phyloP scores from a whole-genome alignment of 2,797 vertebrate genomes.

The Anguilla pacifica region DNA sequence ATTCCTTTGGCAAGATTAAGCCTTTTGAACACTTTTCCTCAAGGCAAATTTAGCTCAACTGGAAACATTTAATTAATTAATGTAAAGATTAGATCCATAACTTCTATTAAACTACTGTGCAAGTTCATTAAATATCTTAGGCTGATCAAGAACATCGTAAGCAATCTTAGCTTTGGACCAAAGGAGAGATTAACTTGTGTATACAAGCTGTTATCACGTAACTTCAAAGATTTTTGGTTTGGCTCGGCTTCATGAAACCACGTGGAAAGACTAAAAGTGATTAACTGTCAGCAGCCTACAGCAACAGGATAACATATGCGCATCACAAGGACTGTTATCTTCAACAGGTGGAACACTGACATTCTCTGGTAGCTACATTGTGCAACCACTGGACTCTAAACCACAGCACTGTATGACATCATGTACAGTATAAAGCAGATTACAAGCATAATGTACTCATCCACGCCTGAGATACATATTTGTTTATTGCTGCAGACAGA shows the following conservation, averaged over 20 bases:
- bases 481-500: background rate
- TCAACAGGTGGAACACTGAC: background rate
- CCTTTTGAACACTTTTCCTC: background rate
- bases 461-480: background rate
- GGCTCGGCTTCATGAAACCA: background rate
- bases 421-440: background rate
- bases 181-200: constrained; percentile 12
- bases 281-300: background rate
- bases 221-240: constrained; percentile 17
- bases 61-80: constrained; percentile 4
- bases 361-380: background rate
- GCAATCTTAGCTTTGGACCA: background rate
- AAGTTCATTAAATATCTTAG: constrained; percentile 8
- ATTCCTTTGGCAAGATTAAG: background rate
- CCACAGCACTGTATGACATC: background rate
- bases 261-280: background rate
- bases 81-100: constrained; percentile 13
- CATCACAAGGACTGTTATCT: background rate
- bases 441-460: background rate
- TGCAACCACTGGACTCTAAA: background rate
- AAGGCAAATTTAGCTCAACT: background rate
- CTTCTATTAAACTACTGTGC: background rate
- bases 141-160: constrained; percentile 6
- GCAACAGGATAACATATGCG: background rate
- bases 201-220: constrained; percentile 10